A percentile compares a stretch with the other conserved stretches of the same genome.
Evolutionary conservation across 1,140 invertebrate genomes (phyloP).

Genomic region (Papilio xuthus): DNA sequence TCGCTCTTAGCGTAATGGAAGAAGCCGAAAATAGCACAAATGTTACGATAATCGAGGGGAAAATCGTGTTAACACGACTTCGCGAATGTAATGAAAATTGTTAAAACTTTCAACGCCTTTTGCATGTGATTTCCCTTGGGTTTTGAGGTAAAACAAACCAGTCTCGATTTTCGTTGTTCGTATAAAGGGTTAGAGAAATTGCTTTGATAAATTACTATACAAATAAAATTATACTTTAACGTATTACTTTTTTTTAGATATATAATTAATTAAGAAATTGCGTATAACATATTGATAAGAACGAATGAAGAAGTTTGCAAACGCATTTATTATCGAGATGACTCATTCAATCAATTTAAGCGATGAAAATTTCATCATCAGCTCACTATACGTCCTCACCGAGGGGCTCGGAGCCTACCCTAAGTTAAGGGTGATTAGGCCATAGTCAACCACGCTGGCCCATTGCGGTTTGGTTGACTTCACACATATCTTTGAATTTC

Average conservation of each 20-base stretch:
- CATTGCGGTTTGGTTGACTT: too few species aligned
- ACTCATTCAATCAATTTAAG: background rate
- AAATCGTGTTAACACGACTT: constrained; percentile 34
- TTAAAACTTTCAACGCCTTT: constrained; percentile 43
- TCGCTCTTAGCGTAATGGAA: constrained; percentile 26
- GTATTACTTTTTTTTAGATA: background rate
- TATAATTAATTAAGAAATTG: background rate
- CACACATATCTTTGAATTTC: too few species aligned
- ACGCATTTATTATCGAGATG: background rate
- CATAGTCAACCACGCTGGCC: too few species aligned
- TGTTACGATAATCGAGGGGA: constrained; percentile 35
- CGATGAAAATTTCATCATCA: constrained; percentile 16
- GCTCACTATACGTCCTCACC: too few species aligned
- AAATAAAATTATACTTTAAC: background rate
- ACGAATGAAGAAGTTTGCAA: background rate
- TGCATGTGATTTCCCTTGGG: constrained; percentile 49
- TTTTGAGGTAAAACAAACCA: constrained; percentile 47
- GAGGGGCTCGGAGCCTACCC: too few species aligned
- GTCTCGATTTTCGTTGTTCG: constrained; percentile 50
- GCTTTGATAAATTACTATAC: constrained; percentile 32
- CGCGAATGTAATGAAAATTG: constrained; percentile 40
- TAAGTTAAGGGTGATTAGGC: too few species aligned
- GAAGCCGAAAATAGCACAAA: constrained; percentile 30
- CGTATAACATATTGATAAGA: background rate
- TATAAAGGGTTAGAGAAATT: constrained; percentile 38